Percentiles rank a stretch among this genome's conserved stretches.
phyloP scores from a whole-genome alignment of 2,113 vertebrate species.

The Paracanthobrama guichenoti region DNA sequence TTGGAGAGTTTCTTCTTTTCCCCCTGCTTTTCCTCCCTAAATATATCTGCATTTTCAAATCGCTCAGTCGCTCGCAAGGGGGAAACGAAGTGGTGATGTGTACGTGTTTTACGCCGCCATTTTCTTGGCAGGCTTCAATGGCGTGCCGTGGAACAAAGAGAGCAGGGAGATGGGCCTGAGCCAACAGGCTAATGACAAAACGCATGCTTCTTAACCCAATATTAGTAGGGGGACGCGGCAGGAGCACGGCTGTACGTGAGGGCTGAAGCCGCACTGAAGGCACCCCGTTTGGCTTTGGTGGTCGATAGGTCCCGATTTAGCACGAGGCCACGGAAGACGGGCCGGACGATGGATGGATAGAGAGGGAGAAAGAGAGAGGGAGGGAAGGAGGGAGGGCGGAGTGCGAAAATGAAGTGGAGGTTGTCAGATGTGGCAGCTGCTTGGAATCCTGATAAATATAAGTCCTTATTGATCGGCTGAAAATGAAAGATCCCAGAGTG shows the following conservation, averaged over 20 bases:
- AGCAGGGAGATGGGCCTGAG: constrained; percentile 76
- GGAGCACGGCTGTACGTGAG: constrained; percentile 36
- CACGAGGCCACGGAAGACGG: constrained; percentile 62
- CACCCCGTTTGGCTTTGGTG: constrained; percentile 71
- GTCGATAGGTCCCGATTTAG: constrained; percentile 85
- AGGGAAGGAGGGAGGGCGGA: constrained; percentile 66
- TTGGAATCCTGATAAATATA: constrained; percentile 99
- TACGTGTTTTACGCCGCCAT: constrained; percentile 35
- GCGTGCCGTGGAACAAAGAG: constrained; percentile 83
- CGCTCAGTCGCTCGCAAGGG: constrained; percentile 67
- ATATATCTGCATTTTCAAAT: constrained; percentile 78
- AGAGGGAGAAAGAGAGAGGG: constrained; percentile 10
- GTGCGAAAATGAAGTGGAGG: constrained; percentile 96
- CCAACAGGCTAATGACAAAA: constrained; percentile 90
- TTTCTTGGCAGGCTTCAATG: constrained; percentile 51
- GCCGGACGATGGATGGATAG: constrained; percentile 55
- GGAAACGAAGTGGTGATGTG: constrained; percentile 36
- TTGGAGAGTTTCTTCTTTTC: constrained; percentile 59
- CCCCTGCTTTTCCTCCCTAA: constrained; percentile 54
- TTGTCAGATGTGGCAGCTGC: constrained; percentile 99
- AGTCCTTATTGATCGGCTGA: constrained; percentile 99
- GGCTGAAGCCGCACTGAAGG: constrained; percentile 75
- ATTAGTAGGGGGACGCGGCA: constrained; percentile 70
- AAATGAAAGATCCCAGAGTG: constrained; percentile 98
- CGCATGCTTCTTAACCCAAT: constrained; percentile 89